These are phyloP conservation scores for Adoxophyes honmai DNA, from an alignment of 1,140 invertebrate genomes.

Conservation along the genomic window DNA sequence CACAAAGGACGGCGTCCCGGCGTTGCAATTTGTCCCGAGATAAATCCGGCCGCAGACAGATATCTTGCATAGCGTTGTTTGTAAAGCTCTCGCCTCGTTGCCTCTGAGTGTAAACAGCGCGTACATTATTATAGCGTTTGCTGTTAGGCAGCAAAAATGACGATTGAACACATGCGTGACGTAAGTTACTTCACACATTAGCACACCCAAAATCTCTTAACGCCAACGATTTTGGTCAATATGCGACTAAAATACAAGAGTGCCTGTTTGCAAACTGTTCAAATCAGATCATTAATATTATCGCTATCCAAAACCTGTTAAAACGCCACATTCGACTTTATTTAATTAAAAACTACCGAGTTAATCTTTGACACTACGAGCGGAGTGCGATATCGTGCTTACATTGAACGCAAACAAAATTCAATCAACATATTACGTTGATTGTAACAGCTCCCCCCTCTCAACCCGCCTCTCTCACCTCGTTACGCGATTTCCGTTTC, in stretches of 20 bases:
- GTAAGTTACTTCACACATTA: no score
- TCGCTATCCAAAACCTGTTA: no score
- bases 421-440: slow-evolving; percentile 20
- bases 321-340: no score
- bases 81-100: slow-evolving; percentile 31
- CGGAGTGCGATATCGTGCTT: slow-evolving; percentile 15
- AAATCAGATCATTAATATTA: no score
- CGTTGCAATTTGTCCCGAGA: slow-evolving; percentile 60
- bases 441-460: slow-evolving; percentile 6
- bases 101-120: neutral
- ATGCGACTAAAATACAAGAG: no score
- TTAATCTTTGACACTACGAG: neutral
- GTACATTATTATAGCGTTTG: neutral
- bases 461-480: slow-evolving; percentile 6
- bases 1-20: slow-evolving; percentile 41
- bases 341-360: neutral
- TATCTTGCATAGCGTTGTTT: slow-evolving; percentile 43
- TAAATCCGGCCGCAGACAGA: slow-evolving; percentile 62
- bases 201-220: no score
- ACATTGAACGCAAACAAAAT: slow-evolving; percentile 20
- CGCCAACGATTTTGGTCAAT: no score
- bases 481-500: slow-evolving; percentile 36
- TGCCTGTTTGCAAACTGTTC: no score
- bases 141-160: no score
- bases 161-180: no score